Evolutionary conservation across 2,888 invertebrate species (phyloP), one percentile per base, ranked within the genome.

Genomic region (Silvanus unidentatus): DNA sequence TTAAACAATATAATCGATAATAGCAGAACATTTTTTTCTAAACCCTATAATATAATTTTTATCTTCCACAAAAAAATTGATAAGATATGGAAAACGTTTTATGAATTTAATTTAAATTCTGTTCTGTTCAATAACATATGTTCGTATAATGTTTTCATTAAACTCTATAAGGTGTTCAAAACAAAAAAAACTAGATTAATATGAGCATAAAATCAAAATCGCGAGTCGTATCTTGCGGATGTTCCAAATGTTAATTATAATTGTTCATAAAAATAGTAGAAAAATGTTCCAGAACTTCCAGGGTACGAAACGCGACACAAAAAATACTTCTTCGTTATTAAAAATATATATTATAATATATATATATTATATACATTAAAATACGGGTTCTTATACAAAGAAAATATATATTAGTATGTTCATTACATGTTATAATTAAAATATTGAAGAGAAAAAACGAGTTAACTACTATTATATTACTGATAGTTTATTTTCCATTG

Each of bases 181-280:
- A n/a, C n/a, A n/a, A n/a, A n/a, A n/a, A n/a, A n/a, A n/a, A 59
- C 49, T 56, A 50, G 45, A 45, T 45, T 55, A 48, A 68, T 69
- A 70, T 69, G 71, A 71, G 71, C 70, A 68, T 58, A 69, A 69
- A 71, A 71, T 71, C 70, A 71, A 71, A 70, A 70, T 65, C 64
- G 60, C 64, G 68, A 54, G 51, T 54, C 65, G 55, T 65, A 65
- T 62, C 68, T 62, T 60, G 63, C 62, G 59, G 62, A 63, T 46
- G 63, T 67, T 68, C 67, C 59, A 55, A 38, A 13, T 41, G 32
- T 42, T 43, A 47, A 68, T 60, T 67, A 61, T 68, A 70, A 66
- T 70, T 70, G 70, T 70, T 70, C 64, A 67, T 35, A 35, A n/a
- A n/a, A n/a, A n/a, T n/a, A n/a, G n/a, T 35, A 65, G 64, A 63